Base-by-base conservation (phyloP, 1,140 invertebrate species). In the Caligus rogercresseyi region DNA sequence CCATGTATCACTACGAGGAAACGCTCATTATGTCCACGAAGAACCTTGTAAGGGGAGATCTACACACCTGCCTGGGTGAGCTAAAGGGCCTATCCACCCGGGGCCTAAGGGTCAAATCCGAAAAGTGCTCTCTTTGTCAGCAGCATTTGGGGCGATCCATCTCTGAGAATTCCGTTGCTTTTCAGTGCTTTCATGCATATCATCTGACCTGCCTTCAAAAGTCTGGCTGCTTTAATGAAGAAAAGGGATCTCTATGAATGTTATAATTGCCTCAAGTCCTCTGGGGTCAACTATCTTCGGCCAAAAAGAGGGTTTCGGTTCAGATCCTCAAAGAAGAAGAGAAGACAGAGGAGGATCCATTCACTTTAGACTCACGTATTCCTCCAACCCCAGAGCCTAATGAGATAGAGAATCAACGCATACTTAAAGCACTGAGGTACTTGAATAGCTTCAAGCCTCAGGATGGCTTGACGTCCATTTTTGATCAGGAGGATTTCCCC, bases 1-100 rank as follows among this genome's bases (percentile, higher is more conserved):
- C 78, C 58, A 78, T 76, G 7, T 80, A 78, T 66, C 76, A 77
- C 59, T 79, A 79, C 72, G 78, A 80, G 70, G 70, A 73, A 62
- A 70, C 69, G 25, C 68, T 71, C 64, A 60, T 71, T 4, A 67
- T 61, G 25, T 59, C 69, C 18, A 69, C 70, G 0, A 68, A 67
- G 24, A 53, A 66, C 26, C 62, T 70, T 16, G 65, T 69, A 13
- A 64, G 69, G 21, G 52, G 64, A 4, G 70, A 71, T 63, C 65
- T 71, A 4, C 70, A 71, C 56, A 58, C 67, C 15, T 65, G 62
- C 20, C 52, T 70, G 53, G 43, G 61, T 14, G 52, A 31, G 1
- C 66, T 67, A 56, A 18, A 66, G 18, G 62, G 64, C 52, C 26
- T 43, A 15, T 31, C 63, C 3, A 65, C 65, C 19, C 64, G 67